Conservation (phyloP, 2,888 invertebrate species). For the Melinaea menophilus region DNA sequence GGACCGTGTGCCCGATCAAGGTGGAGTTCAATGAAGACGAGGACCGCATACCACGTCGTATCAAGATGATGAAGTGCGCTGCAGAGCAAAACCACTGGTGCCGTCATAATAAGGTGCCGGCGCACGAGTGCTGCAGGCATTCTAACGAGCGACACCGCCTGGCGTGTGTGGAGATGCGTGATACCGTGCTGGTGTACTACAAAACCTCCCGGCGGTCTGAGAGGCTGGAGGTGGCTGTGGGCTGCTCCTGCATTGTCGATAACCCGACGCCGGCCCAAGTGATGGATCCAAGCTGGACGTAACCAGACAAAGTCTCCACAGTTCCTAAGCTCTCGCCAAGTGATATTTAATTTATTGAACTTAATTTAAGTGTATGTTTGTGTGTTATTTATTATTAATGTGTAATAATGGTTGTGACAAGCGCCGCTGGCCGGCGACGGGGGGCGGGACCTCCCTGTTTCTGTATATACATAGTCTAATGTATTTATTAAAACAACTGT, state of each 20-base stretch:
- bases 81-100: conserved; percentile 53
- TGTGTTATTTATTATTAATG: conserved; percentile 31
- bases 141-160: conserved; percentile 49
- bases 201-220: conserved; percentile 32
- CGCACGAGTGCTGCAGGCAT: conserved; percentile 62
- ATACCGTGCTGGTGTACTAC: conserved; percentile 62
- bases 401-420: conserved; percentile 33
- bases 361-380: conserved; percentile 20
- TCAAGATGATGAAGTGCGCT: conserved; percentile 62
- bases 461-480: conserved; percentile 23
- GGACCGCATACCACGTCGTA: conserved; percentile 57
- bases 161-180: conserved; percentile 64
- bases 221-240: conserved; percentile 54
- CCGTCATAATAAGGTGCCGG: conserved; percentile 43
- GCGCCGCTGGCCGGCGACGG: conserved; percentile 4
- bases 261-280: conserved; percentile 38
- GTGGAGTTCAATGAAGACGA: conserved; percentile 51
- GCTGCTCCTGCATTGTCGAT: conserved; percentile 65
- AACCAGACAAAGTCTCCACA: conserved; percentile 28
- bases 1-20: conserved; percentile 62
- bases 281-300: conserved; percentile 32
- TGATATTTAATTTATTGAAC: conserved; percentile 29
- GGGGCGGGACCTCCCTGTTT: conserved; percentile 13
- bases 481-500: conserved; percentile 23
- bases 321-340: conserved; percentile 40